phyloP scores from a whole-genome alignment of 2,888 invertebrate genomes.

The Drosophila tanythrix region DNA sequence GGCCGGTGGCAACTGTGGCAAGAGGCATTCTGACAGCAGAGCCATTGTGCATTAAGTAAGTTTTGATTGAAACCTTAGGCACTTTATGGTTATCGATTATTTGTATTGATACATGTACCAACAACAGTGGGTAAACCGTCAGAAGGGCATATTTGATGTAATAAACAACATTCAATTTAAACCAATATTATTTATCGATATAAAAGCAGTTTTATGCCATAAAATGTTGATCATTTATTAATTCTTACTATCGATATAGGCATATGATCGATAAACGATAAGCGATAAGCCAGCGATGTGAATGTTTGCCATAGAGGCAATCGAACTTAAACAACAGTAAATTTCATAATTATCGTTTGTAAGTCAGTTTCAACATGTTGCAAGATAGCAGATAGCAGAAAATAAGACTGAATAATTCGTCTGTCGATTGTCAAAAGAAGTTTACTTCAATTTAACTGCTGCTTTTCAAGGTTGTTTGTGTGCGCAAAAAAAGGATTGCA shows the following conservation, averaged over 20 bases:
- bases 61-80: not conserved
- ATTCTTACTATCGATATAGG: not conserved
- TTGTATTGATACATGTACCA: not conserved
- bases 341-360: not conserved
- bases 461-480: conserved; percentile 14
- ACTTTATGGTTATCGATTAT: not conserved
- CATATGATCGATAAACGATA: not conserved
- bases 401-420: not conserved
- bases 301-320: not conserved
- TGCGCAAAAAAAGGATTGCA: conserved; percentile 15
- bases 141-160: not conserved
- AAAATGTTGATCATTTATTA: not conserved
- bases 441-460: not conserved
- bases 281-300: too few relatives aligned
- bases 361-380: not conserved
- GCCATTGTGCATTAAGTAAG: not conserved
- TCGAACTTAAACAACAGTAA: too few relatives aligned
- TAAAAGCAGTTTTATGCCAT: not conserved
- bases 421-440: not conserved
- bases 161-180: not conserved
- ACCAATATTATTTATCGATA: not conserved
- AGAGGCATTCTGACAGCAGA: not conserved
- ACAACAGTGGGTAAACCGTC: not conserved
- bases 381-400: not conserved
- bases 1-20: not conserved